Percentiles rank a stretch among this genome's conserved stretches.
Conservation (phyloP, 2,888 invertebrate genomes). For the Geophilus truncorum region DNA sequence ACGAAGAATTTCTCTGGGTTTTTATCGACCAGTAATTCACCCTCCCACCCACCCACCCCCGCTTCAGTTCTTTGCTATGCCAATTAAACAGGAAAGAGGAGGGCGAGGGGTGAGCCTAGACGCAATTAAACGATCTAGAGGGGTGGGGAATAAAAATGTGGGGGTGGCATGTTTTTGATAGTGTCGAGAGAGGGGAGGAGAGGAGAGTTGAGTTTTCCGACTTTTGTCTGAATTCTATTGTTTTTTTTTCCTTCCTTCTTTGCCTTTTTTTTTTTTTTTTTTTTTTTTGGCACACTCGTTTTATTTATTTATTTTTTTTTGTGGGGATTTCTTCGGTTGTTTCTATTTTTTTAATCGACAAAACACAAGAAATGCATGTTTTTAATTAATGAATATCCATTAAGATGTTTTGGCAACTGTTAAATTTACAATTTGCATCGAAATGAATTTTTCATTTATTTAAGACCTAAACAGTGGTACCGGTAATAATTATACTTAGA, state of each 20-base stretch:
- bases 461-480: too few species aligned
- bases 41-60: slow-evolving; percentile 16
- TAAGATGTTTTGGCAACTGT: too few species aligned
- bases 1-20: slow-evolving; percentile 24
- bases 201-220: neutral
- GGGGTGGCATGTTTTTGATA: neutral
- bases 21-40: slow-evolving; percentile 27
- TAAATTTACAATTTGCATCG: too few species aligned
- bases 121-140: slow-evolving; percentile 22
- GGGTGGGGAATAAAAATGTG: slow-evolving; percentile 12
- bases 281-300: neutral
- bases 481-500: too few species aligned
- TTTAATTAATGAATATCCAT: too few species aligned
- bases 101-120: neutral
- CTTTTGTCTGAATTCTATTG: neutral
- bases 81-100: slow-evolving; percentile 9
- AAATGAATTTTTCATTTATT: too few species aligned
- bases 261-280: neutral
- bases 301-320: neutral
- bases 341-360: too few species aligned
- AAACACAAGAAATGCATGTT: too few species aligned
- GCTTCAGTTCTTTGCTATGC: slow-evolving; percentile 25
- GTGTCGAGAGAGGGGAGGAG: too few species aligned
- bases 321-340: too few species aligned
- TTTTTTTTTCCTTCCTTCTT: neutral